phyloP scores from a whole-genome alignment of 2,113 vertebrate species.

The Engystomops pustulosus region DNA sequence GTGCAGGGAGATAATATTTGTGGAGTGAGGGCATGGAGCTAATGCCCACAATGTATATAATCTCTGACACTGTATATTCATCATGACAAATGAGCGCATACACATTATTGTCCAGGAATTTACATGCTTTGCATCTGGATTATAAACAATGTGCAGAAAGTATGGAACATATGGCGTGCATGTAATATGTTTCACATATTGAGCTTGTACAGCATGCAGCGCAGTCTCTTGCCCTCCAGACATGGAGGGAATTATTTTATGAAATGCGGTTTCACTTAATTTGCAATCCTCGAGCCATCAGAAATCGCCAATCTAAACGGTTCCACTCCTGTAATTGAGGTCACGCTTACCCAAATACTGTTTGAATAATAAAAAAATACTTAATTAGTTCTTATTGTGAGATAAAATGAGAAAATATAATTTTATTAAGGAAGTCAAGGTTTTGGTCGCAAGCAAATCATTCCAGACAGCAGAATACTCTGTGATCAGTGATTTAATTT shows the following conservation, averaged over 20 bases:
- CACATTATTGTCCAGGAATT: neutral
- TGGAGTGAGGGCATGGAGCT: neutral
- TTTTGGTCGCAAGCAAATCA: constrained; percentile 51
- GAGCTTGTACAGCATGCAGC: neutral
- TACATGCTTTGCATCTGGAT: neutral
- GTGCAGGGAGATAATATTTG: too few relatives aligned
- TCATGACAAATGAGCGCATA: neutral
- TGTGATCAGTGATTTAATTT: constrained; percentile 58
- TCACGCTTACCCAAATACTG: constrained; percentile 55
- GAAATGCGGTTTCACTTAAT: constrained; percentile 56
- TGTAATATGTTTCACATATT: neutral
- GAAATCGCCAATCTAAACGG: constrained; percentile 51
- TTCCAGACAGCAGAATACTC: constrained; percentile 55
- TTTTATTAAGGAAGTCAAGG: constrained; percentile 57
- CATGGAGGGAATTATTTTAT: constrained; percentile 53
- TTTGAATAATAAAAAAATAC: constrained; percentile 44
- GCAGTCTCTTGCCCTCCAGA: neutral
- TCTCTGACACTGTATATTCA: neutral
- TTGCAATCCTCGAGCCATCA: constrained; percentile 52
- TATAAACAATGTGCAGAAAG: neutral
- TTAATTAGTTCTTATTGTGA: constrained; percentile 57
- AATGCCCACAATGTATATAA: neutral
- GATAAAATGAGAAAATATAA: constrained; percentile 57
- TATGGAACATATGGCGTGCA: neutral
- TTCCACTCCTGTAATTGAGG: constrained; percentile 54